phyloP scores from a whole-genome alignment of 2,888 invertebrate genomes.

The Ochropacha duplaris region DNA sequence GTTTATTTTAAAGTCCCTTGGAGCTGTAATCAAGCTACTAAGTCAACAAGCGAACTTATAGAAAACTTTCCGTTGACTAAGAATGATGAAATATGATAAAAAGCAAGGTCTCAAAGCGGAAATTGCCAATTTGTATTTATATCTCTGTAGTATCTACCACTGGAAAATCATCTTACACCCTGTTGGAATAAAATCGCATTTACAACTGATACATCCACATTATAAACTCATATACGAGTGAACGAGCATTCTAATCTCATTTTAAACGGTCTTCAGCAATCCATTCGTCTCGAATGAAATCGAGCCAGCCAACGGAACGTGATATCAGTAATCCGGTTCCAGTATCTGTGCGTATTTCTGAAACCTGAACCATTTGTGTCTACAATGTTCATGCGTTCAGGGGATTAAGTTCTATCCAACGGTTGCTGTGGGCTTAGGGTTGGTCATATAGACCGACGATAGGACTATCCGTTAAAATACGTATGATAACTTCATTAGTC shows the following conservation, averaged over 20 bases:
- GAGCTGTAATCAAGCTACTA: no score
- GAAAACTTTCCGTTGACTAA: no score
- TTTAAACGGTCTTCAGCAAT: background rate
- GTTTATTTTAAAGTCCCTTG: no score
- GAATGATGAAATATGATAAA: no score
- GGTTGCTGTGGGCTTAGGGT: constrained; percentile 13
- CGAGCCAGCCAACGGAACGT: background rate
- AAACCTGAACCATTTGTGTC: constrained; percentile 12
- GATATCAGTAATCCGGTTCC: constrained; percentile 26
- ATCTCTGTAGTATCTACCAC: no score
- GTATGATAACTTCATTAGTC: background rate
- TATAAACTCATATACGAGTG: background rate
- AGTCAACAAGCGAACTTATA: no score
- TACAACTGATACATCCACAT: background rate
- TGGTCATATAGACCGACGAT: background rate
- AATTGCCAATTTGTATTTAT: no score
- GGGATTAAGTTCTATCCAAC: constrained; percentile 33
- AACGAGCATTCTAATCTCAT: background rate
- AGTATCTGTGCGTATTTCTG: constrained; percentile 35
- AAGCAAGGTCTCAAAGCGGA: no score
- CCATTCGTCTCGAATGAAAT: background rate
- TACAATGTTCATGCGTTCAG: constrained; percentile 11
- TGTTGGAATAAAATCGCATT: no score
- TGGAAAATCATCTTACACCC: no score
- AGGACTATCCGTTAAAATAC: background rate